Evolutionary conservation across 1,140 invertebrate genomes (phyloP), one percentile per base, ranked within the genome.

Genomic region (Harlomillsia oculata): DNA sequence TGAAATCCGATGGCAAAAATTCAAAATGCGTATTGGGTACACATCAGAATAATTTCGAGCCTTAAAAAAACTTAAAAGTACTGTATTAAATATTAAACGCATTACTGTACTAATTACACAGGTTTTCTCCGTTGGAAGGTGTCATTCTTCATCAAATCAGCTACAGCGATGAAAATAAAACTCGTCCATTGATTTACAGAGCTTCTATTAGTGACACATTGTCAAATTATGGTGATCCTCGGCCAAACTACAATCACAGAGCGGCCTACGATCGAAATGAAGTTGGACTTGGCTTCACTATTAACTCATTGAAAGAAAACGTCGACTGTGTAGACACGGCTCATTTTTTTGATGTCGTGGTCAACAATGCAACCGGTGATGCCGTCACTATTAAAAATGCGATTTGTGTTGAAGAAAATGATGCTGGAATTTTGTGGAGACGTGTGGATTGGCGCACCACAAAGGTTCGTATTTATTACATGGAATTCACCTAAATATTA

Each of bases 271-370:
- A 56, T 32, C 14, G 14, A 23, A 45, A 45, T 16, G 18, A 56
- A 39, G 48, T 39, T 28, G 54, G 54, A 1, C 30, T 49, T 11
- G 54, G 54, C 3, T 56, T 48, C 45, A 37, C 5, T 3, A 29
- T 25, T 3, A 39, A 46, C 37, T 23, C 29, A 18, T 21, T 48
- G 3, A 26, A 20, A 26, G 14, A 6, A 4, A 13, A 37, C 13
- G 21, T 39, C 1, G 54, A 37, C 23, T 48, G 44, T 41, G 16
- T 37, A 2, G 54, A 45, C 11, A 29, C 44, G 1, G 54, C 40
- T 1, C 14, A 39, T 16, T 56, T 45, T 26, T 23, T 56, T 2
- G 45, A 56, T 25, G 30, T 18, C 1, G 54, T 56, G 2, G 20
- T 48, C 25, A 25, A 56, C n/a, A 20, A 39, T 14, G 21, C 21